Evolutionary conservation across 30 jellyfish, hydroid and myxozoan species (phyloP), one percentile per base, ranked within the genome.

Genomic region (Chironex yamaguchii): DNA sequence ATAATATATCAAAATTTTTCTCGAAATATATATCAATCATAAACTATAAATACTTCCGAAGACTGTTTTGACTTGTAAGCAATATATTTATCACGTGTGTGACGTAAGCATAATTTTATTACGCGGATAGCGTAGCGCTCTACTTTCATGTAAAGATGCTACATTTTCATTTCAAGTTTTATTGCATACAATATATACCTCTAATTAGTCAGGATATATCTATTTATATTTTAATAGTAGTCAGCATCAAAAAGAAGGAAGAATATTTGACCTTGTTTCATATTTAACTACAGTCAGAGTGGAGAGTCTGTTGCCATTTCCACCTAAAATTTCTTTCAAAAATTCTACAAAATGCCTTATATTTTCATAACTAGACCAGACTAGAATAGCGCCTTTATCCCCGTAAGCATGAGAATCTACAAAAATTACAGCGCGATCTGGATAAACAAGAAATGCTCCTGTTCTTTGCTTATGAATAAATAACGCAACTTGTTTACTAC

Each of bases 381-480:
- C 82, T 53, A 95, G 36, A 23, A 95, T 30, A 11, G 99, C 91
- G 21, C 99, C 99, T 6, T 79, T 89, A 31, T 82, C 96, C 3
- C 99, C 99, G 75, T 90, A 84, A 36, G 97, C 88, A 68, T 95
- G 99, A 13, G 98, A 42, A 88, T 95, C 99, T 36, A 93, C 86
- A 86, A 74, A 95, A 2, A 95, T 50, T 4, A 95, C 65, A 0
- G 93, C 68, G 20, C 99, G 97, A 48, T 89, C 96, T 52, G 90
- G 89, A 73, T 78, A 95, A 2, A 95, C 76, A 17, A 95, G 92
- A 52, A 95, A 95, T 12, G 97, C 87, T 1, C 98, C 89, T 2
- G 99, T 95, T 27, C 99, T 81, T 13, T 68, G 80, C 30, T 89
- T 85, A 65, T 95, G 97, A 2, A 95, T 95, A 28, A 95, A 90